These are phyloP conservation scores for Cantharis rustica DNA, from an alignment of 2,888 invertebrate species.

Conservation along the genomic window DNA sequence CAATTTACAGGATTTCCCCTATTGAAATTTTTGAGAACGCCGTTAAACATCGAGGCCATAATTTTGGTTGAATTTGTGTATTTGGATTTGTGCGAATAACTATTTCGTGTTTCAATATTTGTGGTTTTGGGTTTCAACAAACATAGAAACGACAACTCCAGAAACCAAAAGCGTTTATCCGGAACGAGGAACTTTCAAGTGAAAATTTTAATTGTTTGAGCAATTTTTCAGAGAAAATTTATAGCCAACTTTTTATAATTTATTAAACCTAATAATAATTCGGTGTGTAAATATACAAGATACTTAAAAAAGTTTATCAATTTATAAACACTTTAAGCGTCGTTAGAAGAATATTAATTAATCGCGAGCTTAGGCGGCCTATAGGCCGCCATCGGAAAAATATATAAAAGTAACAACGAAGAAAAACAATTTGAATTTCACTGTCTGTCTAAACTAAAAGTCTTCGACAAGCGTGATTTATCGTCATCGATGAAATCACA, in stretches of 20 bases:
- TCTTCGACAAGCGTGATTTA: too few relatives aligned
- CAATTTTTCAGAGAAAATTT: background rate
- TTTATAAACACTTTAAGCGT: too few relatives aligned
- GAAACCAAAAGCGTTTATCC: background rate
- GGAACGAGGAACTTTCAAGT: background rate
- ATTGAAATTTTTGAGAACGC: background rate
- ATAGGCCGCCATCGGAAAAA: too few relatives aligned
- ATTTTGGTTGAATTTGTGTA: background rate
- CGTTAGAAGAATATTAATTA: too few relatives aligned
- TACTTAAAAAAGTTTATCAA: background rate
- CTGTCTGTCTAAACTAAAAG: too few relatives aligned
- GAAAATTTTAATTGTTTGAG: background rate
- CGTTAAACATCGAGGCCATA: background rate
- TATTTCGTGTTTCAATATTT: background rate
- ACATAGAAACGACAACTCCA: background rate
- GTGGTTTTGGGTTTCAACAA: background rate
- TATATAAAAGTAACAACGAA: too few relatives aligned
- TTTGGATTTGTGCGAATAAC: background rate
- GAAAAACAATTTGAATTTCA: too few relatives aligned
- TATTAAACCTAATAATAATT: background rate
- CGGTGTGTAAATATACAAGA: background rate
- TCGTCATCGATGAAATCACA: too few relatives aligned
- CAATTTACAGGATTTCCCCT: background rate
- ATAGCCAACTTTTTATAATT: background rate
- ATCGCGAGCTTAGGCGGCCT: too few relatives aligned